Evolutionary conservation across 2,888 invertebrate species (phyloP).

Genomic region (Ariolimax columbianus): DNA sequence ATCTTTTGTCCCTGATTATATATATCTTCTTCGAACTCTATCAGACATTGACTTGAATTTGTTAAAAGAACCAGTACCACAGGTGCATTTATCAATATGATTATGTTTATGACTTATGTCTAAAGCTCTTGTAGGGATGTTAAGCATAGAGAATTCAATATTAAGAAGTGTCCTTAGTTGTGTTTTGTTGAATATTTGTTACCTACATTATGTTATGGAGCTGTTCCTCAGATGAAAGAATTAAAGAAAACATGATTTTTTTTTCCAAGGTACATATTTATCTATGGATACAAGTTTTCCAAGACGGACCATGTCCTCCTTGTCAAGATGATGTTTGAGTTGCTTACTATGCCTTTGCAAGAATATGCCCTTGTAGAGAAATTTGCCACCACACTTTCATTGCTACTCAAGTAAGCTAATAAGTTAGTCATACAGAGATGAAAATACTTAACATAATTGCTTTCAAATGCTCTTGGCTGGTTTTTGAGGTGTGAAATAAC

Average conservation of each 20-base stretch:
- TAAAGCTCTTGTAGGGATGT: no score
- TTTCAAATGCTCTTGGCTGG: no score
- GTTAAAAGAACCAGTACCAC: no score
- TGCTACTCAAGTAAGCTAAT: constrained; percentile 86
- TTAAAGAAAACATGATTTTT: constrained; percentile 12
- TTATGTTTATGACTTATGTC: no score
- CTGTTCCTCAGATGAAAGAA: background rate
- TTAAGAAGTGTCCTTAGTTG: no score
- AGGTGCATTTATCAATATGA: no score
- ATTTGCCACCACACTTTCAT: constrained; percentile 84
- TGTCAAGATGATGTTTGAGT: constrained; percentile 88
- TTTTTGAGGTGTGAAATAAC: no score
- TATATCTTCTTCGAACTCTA: no score
- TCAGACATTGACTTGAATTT: no score
- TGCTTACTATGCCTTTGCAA: constrained; percentile 87
- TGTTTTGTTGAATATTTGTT: background rate
- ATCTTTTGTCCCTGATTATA: no score
- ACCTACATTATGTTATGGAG: background rate
- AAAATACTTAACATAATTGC: background rate
- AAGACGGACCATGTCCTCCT: constrained; percentile 92
- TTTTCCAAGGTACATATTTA: constrained; percentile 86
- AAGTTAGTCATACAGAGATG: background rate
- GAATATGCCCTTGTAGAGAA: constrained; percentile 87
- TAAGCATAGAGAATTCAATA: no score
- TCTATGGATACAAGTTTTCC: constrained; percentile 91